Percentiles rank a stretch among this genome's conserved stretches.
Conservation (phyloP, 2,113 vertebrate genomes). For the Trogon surrucura region DNA sequence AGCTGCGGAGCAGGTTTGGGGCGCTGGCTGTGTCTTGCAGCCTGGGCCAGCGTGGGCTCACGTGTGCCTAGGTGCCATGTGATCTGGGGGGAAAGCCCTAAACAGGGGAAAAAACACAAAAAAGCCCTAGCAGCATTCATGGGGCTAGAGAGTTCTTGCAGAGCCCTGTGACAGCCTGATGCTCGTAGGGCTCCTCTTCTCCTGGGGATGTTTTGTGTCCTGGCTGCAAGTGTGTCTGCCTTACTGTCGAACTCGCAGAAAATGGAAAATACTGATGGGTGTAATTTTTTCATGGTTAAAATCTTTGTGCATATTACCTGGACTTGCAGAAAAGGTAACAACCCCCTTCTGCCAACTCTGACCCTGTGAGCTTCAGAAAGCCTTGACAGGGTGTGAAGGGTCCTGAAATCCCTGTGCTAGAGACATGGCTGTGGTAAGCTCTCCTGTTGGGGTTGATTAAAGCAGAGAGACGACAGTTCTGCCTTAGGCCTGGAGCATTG, state of each 20-base stretch:
- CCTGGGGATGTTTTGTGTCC: background rate
- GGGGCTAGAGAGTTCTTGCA: background rate
- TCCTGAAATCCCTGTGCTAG: background rate
- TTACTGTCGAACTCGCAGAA: background rate
- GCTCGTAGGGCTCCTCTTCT: background rate
- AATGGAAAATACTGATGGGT: background rate
- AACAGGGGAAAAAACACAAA: background rate
- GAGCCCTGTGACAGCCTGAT: background rate
- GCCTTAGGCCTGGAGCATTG: background rate
- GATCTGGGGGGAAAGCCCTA: background rate
- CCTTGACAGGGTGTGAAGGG: background rate
- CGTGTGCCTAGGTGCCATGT: rapidly evolving
- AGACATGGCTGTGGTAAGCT: background rate
- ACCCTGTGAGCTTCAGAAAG: background rate
- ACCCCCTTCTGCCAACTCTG: background rate
- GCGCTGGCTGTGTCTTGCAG: background rate
- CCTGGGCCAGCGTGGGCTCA: background rate
- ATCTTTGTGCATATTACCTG: background rate
- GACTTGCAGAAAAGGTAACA: background rate
- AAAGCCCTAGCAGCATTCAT: background rate
- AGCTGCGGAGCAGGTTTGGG: background rate
- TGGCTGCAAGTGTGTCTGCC: background rate
- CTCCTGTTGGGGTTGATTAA: background rate
- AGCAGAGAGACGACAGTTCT: background rate
- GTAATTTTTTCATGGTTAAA: background rate